phyloP scores from a whole-genome alignment of 2,888 invertebrate genomes.

The Eupithecia dodoneata region DNA sequence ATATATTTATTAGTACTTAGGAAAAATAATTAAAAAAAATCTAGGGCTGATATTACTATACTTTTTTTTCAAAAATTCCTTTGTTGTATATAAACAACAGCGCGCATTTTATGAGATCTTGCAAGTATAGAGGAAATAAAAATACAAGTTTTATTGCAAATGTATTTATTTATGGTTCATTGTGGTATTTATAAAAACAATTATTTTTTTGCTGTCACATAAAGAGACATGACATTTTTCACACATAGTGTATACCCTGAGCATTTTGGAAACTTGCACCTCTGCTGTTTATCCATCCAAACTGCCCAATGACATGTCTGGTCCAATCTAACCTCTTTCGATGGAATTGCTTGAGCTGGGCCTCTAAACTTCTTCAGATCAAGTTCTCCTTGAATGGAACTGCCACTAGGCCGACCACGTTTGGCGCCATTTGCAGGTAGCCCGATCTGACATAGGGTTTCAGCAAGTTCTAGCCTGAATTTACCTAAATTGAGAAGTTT shows the following conservation, averaged over 20 bases:
- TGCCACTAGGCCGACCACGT: conserved; percentile 38
- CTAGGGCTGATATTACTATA: no score
- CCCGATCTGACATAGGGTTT: neutral
- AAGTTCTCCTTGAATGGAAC: conserved; percentile 32
- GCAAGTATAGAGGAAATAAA: no score
- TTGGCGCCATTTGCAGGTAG: neutral
- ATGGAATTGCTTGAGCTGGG: conserved; percentile 51
- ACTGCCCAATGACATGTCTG: conserved; percentile 45
- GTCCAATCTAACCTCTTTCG: conserved; percentile 45
- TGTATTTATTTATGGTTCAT: no score
- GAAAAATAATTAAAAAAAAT: no score
- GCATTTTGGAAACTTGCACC: conserved; percentile 48
- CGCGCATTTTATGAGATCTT: no score
- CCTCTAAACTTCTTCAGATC: conserved; percentile 51
- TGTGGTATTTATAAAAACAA: no score
- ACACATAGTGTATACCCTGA: conserved; percentile 19
- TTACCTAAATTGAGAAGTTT: conserved; percentile 52
- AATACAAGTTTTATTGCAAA: no score
- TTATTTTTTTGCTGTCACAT: no score
- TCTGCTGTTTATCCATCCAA: conserved; percentile 44
- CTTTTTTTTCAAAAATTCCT: no score
- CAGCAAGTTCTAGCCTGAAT: conserved; percentile 52
- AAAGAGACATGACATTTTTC: no score
- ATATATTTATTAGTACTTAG: no score
- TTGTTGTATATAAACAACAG: no score